Conservation (phyloP, 1,140 invertebrate genomes). For the Pseudobourletiella spinata region DNA sequence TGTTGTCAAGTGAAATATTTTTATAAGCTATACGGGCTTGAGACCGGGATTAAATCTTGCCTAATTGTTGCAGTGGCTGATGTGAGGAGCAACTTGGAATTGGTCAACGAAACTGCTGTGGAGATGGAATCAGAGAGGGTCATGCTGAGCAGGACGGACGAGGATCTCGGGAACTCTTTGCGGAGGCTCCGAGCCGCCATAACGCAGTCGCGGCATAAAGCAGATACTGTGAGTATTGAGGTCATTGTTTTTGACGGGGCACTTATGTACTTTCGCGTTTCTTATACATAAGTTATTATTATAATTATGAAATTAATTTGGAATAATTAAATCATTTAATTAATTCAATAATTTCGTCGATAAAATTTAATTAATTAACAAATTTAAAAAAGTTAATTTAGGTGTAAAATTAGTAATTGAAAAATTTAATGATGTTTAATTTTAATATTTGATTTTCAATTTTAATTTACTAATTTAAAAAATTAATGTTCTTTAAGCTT, state of each 20-base stretch:
- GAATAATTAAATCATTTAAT: not conserved
- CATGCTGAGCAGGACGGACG: not conserved
- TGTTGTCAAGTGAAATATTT: not conserved
- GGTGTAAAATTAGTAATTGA: no score
- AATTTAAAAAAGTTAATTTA: no score
- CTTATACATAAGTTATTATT: not conserved
- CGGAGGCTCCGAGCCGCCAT: slow-evolving; percentile 35
- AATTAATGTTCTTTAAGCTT: no score
- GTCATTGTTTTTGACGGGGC: no score
- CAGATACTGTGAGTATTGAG: slow-evolving; percentile 32
- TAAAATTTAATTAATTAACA: no score
- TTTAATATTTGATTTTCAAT: no score
- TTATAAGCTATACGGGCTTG: not conserved
- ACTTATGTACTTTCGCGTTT: no score
- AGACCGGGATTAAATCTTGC: not conserved
- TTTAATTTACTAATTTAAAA: no score
- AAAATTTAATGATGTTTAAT: no score
- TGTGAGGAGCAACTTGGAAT: no score
- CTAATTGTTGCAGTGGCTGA: not conserved
- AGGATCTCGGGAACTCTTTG: slow-evolving; percentile 23
- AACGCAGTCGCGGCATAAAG: slow-evolving; percentile 29
- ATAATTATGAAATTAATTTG: not conserved
- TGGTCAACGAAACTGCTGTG: not conserved
- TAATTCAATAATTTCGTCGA: not conserved
- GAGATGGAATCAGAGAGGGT: not conserved